A percentile compares a stretch with the other conserved stretches of the same genome.
Conservation (phyloP, 2,797 vertebrate genomes). For the Novumbra hubbsi region DNA sequence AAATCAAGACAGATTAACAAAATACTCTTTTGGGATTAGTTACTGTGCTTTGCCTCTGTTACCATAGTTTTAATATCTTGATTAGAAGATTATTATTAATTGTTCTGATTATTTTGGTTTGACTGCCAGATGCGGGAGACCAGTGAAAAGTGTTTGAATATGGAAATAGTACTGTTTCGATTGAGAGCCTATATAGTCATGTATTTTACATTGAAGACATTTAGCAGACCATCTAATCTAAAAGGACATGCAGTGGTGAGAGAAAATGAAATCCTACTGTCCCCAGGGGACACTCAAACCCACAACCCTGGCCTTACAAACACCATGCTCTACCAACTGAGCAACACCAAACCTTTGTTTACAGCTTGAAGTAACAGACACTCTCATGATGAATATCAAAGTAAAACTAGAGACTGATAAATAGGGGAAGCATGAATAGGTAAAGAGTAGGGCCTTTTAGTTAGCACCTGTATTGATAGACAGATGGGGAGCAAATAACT, state of each 20-base stretch:
- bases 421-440: not conserved
- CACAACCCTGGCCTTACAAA: too few species aligned
- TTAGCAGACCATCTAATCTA: not conserved
- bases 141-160: constrained; percentile 8
- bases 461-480: not conserved
- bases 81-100: too few species aligned
- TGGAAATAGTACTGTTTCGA: constrained; percentile 14
- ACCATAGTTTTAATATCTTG: too few species aligned
- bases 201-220: constrained; percentile 25
- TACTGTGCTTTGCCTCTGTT: too few species aligned
- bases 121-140: not conserved
- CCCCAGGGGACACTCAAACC: too few species aligned
- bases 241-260: too few species aligned
- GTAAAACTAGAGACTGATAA: constrained; percentile 25
- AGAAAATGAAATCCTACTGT: too few species aligned
- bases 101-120: not conserved
- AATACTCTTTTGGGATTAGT: too few species aligned
- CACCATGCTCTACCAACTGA: too few species aligned
- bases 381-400: constrained; percentile 50
- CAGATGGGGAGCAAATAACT: not conserved
- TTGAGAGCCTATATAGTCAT: constrained; percentile 9
- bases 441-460: not conserved
- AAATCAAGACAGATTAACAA: constrained; percentile 1
- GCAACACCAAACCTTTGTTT: too few species aligned
- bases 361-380: constrained; percentile 1